Evolutionary conservation across 1,140 invertebrate species (phyloP).

Genomic region (Belonocnema kinseyi): DNA sequence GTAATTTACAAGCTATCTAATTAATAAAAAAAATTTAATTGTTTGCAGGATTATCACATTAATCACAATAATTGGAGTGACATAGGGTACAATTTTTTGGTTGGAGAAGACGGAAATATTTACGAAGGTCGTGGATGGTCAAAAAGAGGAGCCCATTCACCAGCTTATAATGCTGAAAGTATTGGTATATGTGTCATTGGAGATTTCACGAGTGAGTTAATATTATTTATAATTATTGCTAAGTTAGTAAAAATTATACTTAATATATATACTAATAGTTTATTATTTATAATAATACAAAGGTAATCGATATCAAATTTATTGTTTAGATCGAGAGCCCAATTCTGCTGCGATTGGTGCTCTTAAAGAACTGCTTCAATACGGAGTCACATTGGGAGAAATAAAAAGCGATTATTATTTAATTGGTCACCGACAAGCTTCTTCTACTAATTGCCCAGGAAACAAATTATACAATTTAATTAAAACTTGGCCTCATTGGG

Average conservation of each 20-base stretch:
- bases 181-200: conserved; percentile 78
- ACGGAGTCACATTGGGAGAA: conserved; percentile 65
- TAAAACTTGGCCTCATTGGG: conserved; percentile 75
- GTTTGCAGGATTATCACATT: conserved; percentile 73
- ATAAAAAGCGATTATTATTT: conserved; percentile 70
- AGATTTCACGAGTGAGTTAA: conserved; percentile 64
- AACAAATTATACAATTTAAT: conserved; percentile 76
- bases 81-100: conserved; percentile 76
- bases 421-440: conserved; percentile 74
- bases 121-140: conserved; percentile 79
- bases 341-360: conserved; percentile 69
- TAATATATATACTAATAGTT: no score
- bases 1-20: no score
- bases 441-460: conserved; percentile 74
- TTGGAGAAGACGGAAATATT: conserved; percentile 77
- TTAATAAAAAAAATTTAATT: background rate
- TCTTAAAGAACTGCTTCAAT: conserved; percentile 68
- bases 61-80: conserved; percentile 70
- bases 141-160: conserved; percentile 73
- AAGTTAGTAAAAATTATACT: no score
- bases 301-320: conserved; percentile 31
- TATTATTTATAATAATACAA: conserved; percentile 21
- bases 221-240: conserved; percentile 32
- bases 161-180: conserved; percentile 71
- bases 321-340: conserved; percentile 73